phyloP scores from a whole-genome alignment of 2,797 vertebrate species.

The Gymnocypris eckloni region DNA sequence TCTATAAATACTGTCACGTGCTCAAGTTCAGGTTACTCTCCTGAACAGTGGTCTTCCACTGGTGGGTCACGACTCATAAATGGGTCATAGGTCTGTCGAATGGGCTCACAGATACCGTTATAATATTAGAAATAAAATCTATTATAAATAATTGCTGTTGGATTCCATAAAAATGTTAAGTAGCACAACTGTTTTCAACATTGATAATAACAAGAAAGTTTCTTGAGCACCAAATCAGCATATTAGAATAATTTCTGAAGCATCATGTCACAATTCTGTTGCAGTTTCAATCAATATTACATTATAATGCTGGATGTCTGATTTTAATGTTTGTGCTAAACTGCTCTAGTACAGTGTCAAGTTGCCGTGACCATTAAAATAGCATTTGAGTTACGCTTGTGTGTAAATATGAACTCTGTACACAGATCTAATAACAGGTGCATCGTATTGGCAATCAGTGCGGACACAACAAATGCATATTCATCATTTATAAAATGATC shows the following conservation, averaged over 20 bases:
- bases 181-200: neutral
- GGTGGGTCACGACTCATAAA: neutral
- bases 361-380: neutral
- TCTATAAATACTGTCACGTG: slow-evolving; percentile 53
- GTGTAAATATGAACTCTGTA: neutral
- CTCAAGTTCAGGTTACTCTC: slow-evolving; percentile 34
- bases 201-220: neutral
- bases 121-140: neutral
- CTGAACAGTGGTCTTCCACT: slow-evolving; percentile 7
- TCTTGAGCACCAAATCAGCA: neutral
- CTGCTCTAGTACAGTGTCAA: neutral
- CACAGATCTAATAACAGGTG: slow-evolving; percentile 1
- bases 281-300: neutral
- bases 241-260: neutral
- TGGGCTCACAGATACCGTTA: neutral
- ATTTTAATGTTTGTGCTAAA: neutral
- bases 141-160: neutral
- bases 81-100: neutral
- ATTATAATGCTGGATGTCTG: neutral
- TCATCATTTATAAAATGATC: neutral
- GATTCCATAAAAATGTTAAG: neutral
- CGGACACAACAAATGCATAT: neutral
- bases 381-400: neutral
- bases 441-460: neutral
- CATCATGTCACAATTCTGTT: neutral